Base-by-base conservation (phyloP, 2,888 invertebrate species). In the Hecatera dysodea region DNA sequence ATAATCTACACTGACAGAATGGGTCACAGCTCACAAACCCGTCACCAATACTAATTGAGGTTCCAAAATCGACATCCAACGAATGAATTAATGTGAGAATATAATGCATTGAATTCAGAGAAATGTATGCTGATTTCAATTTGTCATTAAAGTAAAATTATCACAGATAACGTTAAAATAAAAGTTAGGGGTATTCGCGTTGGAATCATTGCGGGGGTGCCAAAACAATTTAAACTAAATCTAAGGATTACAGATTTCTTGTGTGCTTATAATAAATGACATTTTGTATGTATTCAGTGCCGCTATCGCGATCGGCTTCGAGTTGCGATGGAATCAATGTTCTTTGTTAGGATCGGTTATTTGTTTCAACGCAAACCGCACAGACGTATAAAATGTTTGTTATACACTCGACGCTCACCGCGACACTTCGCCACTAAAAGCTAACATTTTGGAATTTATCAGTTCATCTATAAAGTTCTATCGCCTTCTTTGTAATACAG, bases 91-190 rank as follows among this genome's bases (percentile, higher is more conserved):
- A 78, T 83, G 81, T 77, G 80, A 75, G 73, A 79, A 75, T 72
- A 81, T 70, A 79, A 85, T 78, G 79, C 82, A 80, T 86, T 75
- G 80, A 83, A 80, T 80, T 78, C 75, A 84, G 80, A 72, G 73
- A 82, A 71, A 72, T 57, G 81, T 66, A 77, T 73, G 85, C 83
- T 86, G 89, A 89, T 87, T 88, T 88, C 84, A 88, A 90, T 90
- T 90, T 87, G 86, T 89, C 90, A 91, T 92, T 91, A 93, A 92
- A 93, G 90, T 92, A 93, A 92, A 94, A 93, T 92, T 94, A 95
- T 95, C 95, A 95, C 95, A 95, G 95, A 94, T 92, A 94, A 94
- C 89, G 89, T 93, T 92, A 93, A 94, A 93, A 93, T 93, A 93
- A 93, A 92, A 90, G 86, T 88, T 44, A 91, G 89, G 89, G 87